These are phyloP conservation scores for Pseudachorutes palmiensis DNA, from an alignment of 1,140 invertebrate genomes.

Conservation along the genomic window DNA sequence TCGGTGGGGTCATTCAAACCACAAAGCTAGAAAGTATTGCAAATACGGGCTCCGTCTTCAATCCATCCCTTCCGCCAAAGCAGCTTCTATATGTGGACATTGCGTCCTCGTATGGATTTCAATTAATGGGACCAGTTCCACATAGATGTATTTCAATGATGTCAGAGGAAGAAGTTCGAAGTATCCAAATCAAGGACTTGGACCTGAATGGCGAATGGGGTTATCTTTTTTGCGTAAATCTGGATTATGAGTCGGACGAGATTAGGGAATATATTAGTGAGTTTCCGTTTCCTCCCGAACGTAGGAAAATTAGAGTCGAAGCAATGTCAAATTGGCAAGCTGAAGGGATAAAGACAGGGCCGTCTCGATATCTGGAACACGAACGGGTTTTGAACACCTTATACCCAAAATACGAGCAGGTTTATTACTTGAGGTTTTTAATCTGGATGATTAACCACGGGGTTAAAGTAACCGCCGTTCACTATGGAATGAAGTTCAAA, in stretches of 20 bases:
- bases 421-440: conserved; percentile 2
- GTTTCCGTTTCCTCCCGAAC: background rate
- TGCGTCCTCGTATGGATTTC: background rate
- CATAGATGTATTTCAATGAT: background rate
- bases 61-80: background rate
- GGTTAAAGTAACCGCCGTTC: background rate
- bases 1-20: background rate
- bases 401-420: background rate
- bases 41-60: background rate
- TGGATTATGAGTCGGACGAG: background rate
- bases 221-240: background rate
- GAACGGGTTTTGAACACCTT: background rate
- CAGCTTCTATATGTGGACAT: background rate
- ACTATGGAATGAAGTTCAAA: background rate
- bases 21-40: background rate
- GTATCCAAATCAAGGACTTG: background rate
- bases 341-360: background rate
- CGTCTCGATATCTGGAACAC: background rate
- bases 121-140: background rate
- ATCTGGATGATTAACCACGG: conserved; percentile 5
- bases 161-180: background rate
- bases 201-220: background rate
- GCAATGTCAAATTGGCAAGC: background rate
- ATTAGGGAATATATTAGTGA: background rate
- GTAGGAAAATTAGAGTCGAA: background rate